Evolutionary conservation across 2,888 invertebrate species (phyloP).

Genomic region (Cerastoderma edule): DNA sequence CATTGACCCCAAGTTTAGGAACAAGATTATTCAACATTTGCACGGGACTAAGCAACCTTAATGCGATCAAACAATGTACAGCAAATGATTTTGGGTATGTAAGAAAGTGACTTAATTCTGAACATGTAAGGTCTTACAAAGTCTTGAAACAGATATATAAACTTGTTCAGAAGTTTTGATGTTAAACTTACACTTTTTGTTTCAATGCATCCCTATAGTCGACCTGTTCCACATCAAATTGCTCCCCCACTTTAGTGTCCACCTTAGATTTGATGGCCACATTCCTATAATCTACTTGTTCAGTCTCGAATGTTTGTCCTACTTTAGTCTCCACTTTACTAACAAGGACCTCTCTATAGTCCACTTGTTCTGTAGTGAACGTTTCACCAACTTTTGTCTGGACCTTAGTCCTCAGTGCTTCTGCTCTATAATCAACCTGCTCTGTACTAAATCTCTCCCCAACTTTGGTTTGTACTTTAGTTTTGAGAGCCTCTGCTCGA

Average conservation of each 20-base stretch:
- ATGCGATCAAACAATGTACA: too few relatives aligned
- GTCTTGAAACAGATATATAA: too few relatives aligned
- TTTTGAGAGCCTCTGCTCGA: constrained; percentile 59
- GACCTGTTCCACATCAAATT: constrained; percentile 49
- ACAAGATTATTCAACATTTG: too few relatives aligned
- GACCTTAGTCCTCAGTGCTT: constrained; percentile 43
- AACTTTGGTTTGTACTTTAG: constrained; percentile 58
- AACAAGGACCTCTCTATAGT: constrained; percentile 57
- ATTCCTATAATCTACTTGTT: constrained; percentile 63
- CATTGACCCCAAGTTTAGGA: too few relatives aligned
- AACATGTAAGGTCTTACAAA: too few relatives aligned
- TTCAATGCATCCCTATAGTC: constrained; percentile 61
- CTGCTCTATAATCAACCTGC: constrained; percentile 57
- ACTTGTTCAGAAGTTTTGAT: too few relatives aligned
- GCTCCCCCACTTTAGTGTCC: constrained; percentile 38
- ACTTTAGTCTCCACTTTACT: constrained; percentile 44
- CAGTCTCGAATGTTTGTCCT: constrained; percentile 41
- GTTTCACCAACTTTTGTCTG: constrained; percentile 55
- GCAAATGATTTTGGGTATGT: not conserved
- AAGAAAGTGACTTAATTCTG: too few relatives aligned
- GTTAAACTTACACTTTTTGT: constrained; percentile 52
- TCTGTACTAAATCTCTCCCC: constrained; percentile 45
- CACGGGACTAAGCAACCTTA: too few relatives aligned
- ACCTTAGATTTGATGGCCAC: constrained; percentile 53
- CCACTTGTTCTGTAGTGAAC: constrained; percentile 54